Evolutionary conservation across 2,797 vertebrate genomes (phyloP), one percentile per base, ranked within the genome.

Genomic region (Chelon labrosus): DNA sequence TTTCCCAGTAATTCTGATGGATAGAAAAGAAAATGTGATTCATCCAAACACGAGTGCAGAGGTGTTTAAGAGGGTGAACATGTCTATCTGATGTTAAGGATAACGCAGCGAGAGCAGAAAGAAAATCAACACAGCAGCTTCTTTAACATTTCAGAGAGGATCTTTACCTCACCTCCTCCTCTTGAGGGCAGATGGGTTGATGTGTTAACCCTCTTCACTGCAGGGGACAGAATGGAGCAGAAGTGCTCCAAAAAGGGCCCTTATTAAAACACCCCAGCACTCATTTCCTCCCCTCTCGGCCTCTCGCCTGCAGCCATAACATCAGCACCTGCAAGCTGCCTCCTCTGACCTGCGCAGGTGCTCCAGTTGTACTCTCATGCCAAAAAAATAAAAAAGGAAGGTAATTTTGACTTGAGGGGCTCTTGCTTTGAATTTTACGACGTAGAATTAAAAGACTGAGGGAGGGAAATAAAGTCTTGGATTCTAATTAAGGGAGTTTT

Each of bases 401-500:
- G 52, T 70, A 42, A 54, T 75, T 89, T 71, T 73, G 53, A 80
- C 81, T 79, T 1, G 25, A 27, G 10, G 66, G 60, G 75, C 72
- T 60, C 20, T 78, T 51, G 39, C 53, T 86, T 76, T 80, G 77
- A 77, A 51, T 75, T 86, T 81, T 82, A 84, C 13, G 10, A 56
- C 5, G 49, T 55, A 47, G 70, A 88, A 83, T 86, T 80, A 73
- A 85, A 85, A 68, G 61, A 76, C 51, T 31, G 60, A 69, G 61
- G 37, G 70, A 75, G 75, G 70, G 69, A 86, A 79, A 82, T 71
- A 64, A 75, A 80, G 75, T 83, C 70, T 77, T 57, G 56, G 80
- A 84, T 79, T 80, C 74, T 84, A 91, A 92, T 92, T 89, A 93
- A 80, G 76, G 57, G 75, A 84, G 80, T 87, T 82, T 85, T 87